Conservation (phyloP, 2,113 vertebrate genomes). For the Natator depressus region DNA sequence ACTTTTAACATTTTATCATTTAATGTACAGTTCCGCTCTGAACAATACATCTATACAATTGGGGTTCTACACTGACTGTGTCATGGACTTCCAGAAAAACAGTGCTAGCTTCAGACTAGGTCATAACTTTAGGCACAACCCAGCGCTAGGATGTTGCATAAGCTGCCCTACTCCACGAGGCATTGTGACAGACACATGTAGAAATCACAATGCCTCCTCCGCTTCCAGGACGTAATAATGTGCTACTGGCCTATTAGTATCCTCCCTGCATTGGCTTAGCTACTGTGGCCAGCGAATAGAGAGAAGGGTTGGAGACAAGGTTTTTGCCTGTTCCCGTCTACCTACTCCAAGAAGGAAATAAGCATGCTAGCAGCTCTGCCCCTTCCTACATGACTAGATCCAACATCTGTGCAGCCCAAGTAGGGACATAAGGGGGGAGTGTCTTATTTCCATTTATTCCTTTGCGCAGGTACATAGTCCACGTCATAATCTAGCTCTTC, state of each 20-base stretch:
- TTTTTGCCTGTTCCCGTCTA: neutral
- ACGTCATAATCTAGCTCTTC: neutral
- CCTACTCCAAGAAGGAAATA: too few relatives aligned
- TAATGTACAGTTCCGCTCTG: neutral
- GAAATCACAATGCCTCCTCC: neutral
- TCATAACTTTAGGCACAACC: neutral
- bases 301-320: neutral
- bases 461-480: neutral
- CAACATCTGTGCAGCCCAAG: too few relatives aligned
- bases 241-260: neutral
- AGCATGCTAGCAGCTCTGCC: neutral
- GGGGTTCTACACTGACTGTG: neutral
- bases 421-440: too few relatives aligned
- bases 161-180: rapidly evolving
- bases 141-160: neutral
- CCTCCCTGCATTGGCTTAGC: neutral
- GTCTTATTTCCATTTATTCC: neutral
- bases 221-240: neutral
- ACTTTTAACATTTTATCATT: neutral
- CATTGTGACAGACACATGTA: neutral
- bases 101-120: neutral
- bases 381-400: neutral
- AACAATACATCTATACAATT: neutral
- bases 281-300: neutral
- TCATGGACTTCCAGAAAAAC: neutral